Evolutionary conservation across 2,797 vertebrate genomes (phyloP).

Genomic region (Helicolenus hilgendorfi): DNA sequence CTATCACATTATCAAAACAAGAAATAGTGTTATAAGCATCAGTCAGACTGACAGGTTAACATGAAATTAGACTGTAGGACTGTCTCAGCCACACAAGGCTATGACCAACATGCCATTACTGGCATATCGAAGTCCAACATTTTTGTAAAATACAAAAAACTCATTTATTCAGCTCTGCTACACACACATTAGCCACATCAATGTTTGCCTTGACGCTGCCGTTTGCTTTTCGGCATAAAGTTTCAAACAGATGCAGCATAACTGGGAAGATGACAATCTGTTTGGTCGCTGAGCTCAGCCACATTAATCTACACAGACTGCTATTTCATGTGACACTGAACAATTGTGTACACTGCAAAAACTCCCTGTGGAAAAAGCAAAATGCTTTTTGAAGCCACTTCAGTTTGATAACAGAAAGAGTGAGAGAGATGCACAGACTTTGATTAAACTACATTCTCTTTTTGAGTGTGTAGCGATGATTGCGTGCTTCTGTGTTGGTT

Average conservation of each 20-base stretch:
- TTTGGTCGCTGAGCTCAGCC: conserved; percentile 30
- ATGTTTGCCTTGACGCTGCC: conserved; percentile 45
- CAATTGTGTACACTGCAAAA: conserved; percentile 31
- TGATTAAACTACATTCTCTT: conserved; percentile 6
- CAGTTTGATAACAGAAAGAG: conserved; percentile 4
- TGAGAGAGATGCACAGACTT: not conserved
- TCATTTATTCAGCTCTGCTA: conserved; percentile 32
- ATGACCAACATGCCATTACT: not conserved
- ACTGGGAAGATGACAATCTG: conserved; percentile 38
- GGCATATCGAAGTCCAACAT: not conserved
- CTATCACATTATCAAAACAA: conserved; percentile 40
- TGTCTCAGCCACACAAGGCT: conserved; percentile 5
- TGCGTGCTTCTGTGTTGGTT: conserved; percentile 9
- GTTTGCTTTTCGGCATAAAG: conserved; percentile 26
- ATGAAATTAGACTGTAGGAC: not conserved
- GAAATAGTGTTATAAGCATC: conserved; percentile 39
- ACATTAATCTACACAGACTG: conserved; percentile 20
- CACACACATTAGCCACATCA: conserved; percentile 33
- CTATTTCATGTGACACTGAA: conserved; percentile 51
- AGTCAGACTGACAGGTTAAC: conserved; percentile 19
- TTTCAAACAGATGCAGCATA: conserved; percentile 41
- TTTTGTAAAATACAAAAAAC: conserved; percentile 2
- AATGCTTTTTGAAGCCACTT: conserved; percentile 17
- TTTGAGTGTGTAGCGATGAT: conserved; percentile 2
- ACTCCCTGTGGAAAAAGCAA: conserved; percentile 28